Percentiles rank a stretch among this genome's conserved stretches.
These are phyloP conservation scores for Platygyra sinensis DNA, from an alignment of 64 coral and sea anemone species.

Conservation along the genomic window DNA sequence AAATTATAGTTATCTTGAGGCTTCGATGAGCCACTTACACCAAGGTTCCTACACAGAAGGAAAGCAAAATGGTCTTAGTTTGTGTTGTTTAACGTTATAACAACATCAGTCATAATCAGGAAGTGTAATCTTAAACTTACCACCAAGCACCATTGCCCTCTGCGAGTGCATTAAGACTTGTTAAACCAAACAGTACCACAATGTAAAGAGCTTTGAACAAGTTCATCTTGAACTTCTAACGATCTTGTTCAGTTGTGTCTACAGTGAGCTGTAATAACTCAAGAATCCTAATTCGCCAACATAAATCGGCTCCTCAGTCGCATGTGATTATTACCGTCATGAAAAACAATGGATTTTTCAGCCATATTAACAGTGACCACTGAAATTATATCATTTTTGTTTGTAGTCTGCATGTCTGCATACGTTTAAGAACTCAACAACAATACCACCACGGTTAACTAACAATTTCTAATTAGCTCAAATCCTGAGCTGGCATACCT, in stretches of 20 bases:
- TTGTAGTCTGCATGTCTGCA: slow-evolving; percentile 83
- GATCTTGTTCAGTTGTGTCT: slow-evolving; percentile 55
- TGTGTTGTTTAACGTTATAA: not conserved
- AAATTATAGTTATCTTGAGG: slow-evolving; percentile 71
- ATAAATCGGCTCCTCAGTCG: slow-evolving; percentile 40
- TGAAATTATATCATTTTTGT: slow-evolving; percentile 74
- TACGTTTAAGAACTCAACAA: slow-evolving; percentile 62
- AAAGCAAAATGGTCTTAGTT: not conserved
- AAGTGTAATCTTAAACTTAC: slow-evolving; percentile 5
- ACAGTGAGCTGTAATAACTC: slow-evolving; percentile 33
- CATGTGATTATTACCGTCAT: slow-evolving; percentile 65
- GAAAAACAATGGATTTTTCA: slow-evolving; percentile 88
- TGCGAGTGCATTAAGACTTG: slow-evolving; percentile 11
- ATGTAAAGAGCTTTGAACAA: slow-evolving; percentile 21
- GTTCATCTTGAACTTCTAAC: slow-evolving; percentile 24
- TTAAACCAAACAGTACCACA: slow-evolving; percentile 7
- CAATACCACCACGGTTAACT: slow-evolving; percentile 53
- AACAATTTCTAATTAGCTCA: slow-evolving; percentile 75
- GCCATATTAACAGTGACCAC: slow-evolving; percentile 71
- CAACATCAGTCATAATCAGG: not conserved
- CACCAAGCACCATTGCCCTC: slow-evolving; percentile 26
- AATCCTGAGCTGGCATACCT: slow-evolving; percentile 73
- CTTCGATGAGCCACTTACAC: slow-evolving; percentile 52
- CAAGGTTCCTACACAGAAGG: slow-evolving; percentile 56
- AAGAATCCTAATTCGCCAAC: slow-evolving; percentile 49